Conservation (phyloP, 30 jellyfish, hydroid and myxozoan species). For the Hydra vulgaris region DNA sequence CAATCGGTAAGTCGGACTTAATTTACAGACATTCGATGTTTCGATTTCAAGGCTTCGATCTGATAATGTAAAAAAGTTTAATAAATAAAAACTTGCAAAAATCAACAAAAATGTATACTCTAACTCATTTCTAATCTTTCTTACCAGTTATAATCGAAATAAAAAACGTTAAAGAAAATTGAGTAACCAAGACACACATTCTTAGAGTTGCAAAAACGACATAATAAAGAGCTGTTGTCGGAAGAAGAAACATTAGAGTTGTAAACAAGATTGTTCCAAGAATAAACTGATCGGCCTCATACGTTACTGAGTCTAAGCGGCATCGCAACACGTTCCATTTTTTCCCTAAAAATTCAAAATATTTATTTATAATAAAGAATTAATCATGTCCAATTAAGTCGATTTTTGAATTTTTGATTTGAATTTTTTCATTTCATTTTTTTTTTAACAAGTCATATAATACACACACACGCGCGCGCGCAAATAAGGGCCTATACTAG, state of each 20-base stretch:
- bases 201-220: slow-evolving; percentile 58
- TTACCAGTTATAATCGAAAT: slow-evolving; percentile 6
- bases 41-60: neutral
- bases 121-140: neutral
- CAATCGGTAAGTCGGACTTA: neutral
- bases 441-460: neutral
- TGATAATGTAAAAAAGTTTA: neutral
- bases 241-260: slow-evolving; percentile 65
- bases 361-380: neutral
- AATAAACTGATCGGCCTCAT: slow-evolving; percentile 70
- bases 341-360: slow-evolving; percentile 44
- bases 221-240: slow-evolving; percentile 72
- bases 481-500: too few relatives aligned
- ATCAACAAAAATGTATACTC: too few relatives aligned
- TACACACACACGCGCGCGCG: too few relatives aligned
- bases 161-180: neutral
- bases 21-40: neutral
- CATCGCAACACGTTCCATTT: slow-evolving; percentile 79
- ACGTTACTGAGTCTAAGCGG: slow-evolving; percentile 73
- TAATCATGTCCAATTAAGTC: neutral
- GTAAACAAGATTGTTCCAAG: slow-evolving; percentile 90
- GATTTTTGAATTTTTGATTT: too few relatives aligned
- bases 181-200: slow-evolving; percentile 32
- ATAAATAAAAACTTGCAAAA: too few relatives aligned
- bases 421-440: neutral